Evolutionary conservation across 2,888 invertebrate genomes (phyloP).

Genomic region (Tipula helvola): DNA sequence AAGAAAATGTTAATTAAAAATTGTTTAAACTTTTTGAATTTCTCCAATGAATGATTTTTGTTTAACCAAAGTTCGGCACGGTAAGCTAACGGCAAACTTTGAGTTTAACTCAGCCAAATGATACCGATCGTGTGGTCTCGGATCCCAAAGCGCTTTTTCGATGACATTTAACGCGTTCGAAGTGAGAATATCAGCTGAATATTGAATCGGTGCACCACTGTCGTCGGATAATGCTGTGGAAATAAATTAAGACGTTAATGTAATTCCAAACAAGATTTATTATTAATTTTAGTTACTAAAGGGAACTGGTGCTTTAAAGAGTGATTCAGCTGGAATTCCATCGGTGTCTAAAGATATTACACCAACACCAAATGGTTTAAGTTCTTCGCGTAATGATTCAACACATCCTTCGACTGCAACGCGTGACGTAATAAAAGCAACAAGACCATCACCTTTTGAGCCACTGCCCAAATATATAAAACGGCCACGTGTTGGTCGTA

Average conservation of each 20-base stretch:
- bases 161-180: slow-evolving; percentile 46
- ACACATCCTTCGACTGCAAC: slow-evolving; percentile 73
- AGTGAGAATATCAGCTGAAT: slow-evolving; percentile 49
- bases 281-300: slow-evolving; percentile 27
- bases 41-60: slow-evolving; percentile 17
- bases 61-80: slow-evolving; percentile 33
- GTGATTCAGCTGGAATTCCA: slow-evolving; percentile 48
- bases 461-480: slow-evolving; percentile 52
- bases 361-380: slow-evolving; percentile 56
- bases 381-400: slow-evolving; percentile 53
- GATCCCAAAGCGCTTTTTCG: slow-evolving; percentile 48
- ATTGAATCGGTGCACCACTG: slow-evolving; percentile 49
- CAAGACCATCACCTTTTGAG: slow-evolving; percentile 38
- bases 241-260: neutral
- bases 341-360: slow-evolving; percentile 65
- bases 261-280: neutral
- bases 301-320: slow-evolving; percentile 51
- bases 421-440: slow-evolving; percentile 47
- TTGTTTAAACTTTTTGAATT: slow-evolving; percentile 15
- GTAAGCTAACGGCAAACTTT: slow-evolving; percentile 34
- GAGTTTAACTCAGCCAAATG: slow-evolving; percentile 29
- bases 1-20: neutral
- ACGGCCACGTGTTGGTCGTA: slow-evolving; percentile 50
- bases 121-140: slow-evolving; percentile 40
- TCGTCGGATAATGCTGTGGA: slow-evolving; percentile 28